These are phyloP conservation scores for Diarsia mendica DNA, from an alignment of 2,888 invertebrate species.

Conservation along the genomic window DNA sequence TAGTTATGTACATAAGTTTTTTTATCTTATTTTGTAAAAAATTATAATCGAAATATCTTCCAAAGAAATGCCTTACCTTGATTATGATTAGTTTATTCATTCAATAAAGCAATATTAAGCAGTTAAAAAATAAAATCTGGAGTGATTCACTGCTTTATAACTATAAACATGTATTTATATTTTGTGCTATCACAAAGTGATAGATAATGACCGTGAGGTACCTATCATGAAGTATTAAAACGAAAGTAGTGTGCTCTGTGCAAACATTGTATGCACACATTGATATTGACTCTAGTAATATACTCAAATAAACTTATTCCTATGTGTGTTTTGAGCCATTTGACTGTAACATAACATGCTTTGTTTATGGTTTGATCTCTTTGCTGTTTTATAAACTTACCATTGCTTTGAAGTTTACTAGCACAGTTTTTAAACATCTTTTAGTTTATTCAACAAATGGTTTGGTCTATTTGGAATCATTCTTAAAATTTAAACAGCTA, in stretches of 20 bases:
- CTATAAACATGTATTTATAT: constrained; percentile 40
- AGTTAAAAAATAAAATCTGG: not conserved
- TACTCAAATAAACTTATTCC: constrained; percentile 26
- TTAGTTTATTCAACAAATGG: constrained; percentile 44
- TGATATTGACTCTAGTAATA: constrained; percentile 10
- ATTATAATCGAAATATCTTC: not conserved
- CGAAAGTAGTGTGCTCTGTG: constrained; percentile 22
- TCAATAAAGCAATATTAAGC: not conserved
- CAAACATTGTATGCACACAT: constrained; percentile 29
- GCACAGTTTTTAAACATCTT: constrained; percentile 61
- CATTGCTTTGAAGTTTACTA: constrained; percentile 42
- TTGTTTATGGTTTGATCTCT: constrained; percentile 55
- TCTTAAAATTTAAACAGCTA: constrained; percentile 16
- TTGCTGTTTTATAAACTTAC: constrained; percentile 67
- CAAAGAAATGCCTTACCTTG: not conserved
- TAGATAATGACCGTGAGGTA: constrained; percentile 40
- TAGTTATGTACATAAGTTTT: not conserved
- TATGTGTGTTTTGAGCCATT: constrained; percentile 34
- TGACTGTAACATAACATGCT: constrained; percentile 39
- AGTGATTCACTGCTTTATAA: constrained; percentile 15
- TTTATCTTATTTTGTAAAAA: not conserved
- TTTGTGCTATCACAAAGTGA: constrained; percentile 47
- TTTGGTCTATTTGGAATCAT: constrained; percentile 26
- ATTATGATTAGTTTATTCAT: not conserved
- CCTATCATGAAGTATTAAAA: constrained; percentile 27